Percentiles rank a stretch among this genome's conserved stretches.
Evolutionary conservation across 2,113 vertebrate species (phyloP).

Genomic region (Mobula birostris): DNA sequence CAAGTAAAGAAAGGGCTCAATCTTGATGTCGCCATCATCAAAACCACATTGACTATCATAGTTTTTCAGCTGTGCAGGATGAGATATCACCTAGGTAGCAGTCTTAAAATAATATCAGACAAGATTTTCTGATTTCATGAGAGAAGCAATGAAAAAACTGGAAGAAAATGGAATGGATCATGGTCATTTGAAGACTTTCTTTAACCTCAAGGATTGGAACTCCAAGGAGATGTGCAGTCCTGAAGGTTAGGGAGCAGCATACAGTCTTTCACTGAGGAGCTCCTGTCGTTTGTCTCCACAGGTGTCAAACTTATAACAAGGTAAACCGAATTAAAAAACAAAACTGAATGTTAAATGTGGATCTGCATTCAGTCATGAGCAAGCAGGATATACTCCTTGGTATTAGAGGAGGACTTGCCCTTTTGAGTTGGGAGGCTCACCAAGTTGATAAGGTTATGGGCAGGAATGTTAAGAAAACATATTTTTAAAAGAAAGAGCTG

Average conservation of each 20-base stretch:
- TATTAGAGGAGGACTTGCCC: not conserved
- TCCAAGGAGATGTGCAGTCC: not conserved
- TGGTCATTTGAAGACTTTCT: not conserved
- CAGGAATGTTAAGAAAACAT: not conserved
- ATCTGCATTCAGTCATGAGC: not conserved
- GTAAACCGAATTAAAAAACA: no score
- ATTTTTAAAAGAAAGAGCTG: not conserved
- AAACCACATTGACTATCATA: not conserved
- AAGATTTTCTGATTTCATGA: not conserved
- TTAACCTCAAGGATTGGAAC: not conserved
- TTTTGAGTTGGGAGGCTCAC: not conserved
- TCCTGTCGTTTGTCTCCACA: not conserved
- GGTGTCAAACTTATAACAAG: not conserved
- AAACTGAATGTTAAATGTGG: not conserved
- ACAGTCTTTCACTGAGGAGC: not conserved
- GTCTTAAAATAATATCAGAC: no score
- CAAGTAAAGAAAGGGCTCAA: not conserved
- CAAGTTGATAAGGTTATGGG: not conserved
- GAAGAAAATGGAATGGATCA: not conserved
- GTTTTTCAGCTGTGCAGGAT: not conserved
- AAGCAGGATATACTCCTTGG: not conserved
- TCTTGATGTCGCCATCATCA: not conserved
- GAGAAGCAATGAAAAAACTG: not conserved
- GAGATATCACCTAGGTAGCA: not conserved
- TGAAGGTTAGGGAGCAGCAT: not conserved